Evolutionary conservation across 2,888 invertebrate genomes (phyloP), one percentile per base, ranked within the genome.

Genomic region (Blastobasis adustella): DNA sequence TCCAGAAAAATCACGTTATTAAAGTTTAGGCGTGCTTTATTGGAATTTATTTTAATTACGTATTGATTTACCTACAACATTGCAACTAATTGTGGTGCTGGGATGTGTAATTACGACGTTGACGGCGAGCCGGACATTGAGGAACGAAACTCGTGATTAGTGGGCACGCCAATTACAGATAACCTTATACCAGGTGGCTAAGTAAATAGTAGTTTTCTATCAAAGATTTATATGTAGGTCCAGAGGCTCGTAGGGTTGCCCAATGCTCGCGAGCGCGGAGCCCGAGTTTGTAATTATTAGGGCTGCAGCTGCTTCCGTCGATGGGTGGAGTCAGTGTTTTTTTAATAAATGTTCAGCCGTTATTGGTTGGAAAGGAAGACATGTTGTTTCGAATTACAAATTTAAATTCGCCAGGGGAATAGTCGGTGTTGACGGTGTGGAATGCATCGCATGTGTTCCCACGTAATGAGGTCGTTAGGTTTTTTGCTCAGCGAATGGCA

Each of bases 261-360:
- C 76, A 76, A 79, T 79, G 79, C 75, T 73, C 74, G 77, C 23
- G 23, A 23, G 69, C 73, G 74, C 65, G 45, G 49, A 45, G 46
- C 66, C 73, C 77, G 68, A 76, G 78, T 78, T 81, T 76, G 78
- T 85, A 85, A 87, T 87, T 82, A 86, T 80, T 78, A 76, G 69
- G 67, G 69, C 63, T 77, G 87, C 88, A 88, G 87, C 88, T 88
- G 88, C 73, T 87, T 88, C 88, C 88, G 84, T 70, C 67, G 71
- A 69, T 74, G 73, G 87, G 86, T 69, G 86, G 80, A 77, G 84
- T 71, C 67, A 53, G 51, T 58, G 62, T 76, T 82, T 82, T 84
- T 85, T 82, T 69, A 76, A 78, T 71, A 73, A 80, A 79, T 74
- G 76, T 78, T 73, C 77, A 71, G 67, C 76, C 75, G 79, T 82